Base-by-base conservation (phyloP, 2,113 vertebrate genomes). In the Hyaena hyaena region DNA sequence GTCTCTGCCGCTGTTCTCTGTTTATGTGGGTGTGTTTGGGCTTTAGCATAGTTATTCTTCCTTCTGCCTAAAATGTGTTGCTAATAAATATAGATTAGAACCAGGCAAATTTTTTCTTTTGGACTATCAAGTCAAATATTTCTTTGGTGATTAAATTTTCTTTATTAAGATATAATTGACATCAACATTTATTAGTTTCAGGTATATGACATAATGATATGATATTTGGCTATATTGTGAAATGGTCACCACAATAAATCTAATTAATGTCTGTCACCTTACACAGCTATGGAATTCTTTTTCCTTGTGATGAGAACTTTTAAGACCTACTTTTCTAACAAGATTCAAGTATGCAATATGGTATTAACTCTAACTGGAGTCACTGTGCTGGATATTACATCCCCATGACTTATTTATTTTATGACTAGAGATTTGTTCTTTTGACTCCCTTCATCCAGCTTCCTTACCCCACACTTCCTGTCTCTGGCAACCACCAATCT, bases 41-140 rank as follows among this genome's bases (percentile, higher is more conserved):
- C 45, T 76, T 76, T 23, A 82, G 43, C 23, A 17, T 55, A 14
- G 31, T 74, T 43, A 53, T 26, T 50, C 48, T 83, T 85, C 65
- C 17, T 96, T 86, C 35, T 82, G 19, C 68, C 95, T 91, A 74
- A 80, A 80, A 84, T 77, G 23, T 69, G 71, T 80, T 92, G 48
- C 48, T 92, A 68, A 86, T 92, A 65, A 84, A 74, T 79, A 74
- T 43, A 93, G 9, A 89, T 35, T 92, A 87, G 55, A 73, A 97
- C 55, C n/a, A 95, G 73, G 66, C n/a, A 17, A 33, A 5, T 33
- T 50, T 91, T 94, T 79, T 93, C 50, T 92, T 92, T 76, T n/a
- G 24, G 39, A 55, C 26, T 7, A 83, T 97, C 83, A 81, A 82
- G 82, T 87, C 50, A 95, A 82, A 95, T 79, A 53, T 61, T 50